Base-by-base conservation (phyloP, 2,888 invertebrate genomes). In the Andrena haemorrhoa region DNA sequence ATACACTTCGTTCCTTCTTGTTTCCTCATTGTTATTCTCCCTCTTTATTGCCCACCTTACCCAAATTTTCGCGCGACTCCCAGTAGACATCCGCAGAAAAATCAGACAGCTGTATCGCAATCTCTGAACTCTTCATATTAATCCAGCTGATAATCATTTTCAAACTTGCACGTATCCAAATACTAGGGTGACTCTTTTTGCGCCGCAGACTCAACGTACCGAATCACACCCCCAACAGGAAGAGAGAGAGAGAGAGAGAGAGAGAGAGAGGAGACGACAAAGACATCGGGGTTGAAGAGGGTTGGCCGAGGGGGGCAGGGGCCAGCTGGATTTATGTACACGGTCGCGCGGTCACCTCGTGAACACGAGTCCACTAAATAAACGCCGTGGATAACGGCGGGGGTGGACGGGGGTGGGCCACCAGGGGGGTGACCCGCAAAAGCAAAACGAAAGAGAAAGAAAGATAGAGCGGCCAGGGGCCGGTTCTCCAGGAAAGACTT, bases 301-400 rank as follows among this genome's bases (percentile, higher is more conserved):
- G 31, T 47, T 53, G 58, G 16, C 41, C 41, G 61, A 65, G 61
- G 68, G 51, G 35, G 60, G 51, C 53, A 71, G 79, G 78, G 84
- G 83, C 76, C 76, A 86, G 72, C 64, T 82, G 85, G 85, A 90
- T 91, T 91, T 90, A 90, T 90, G 88, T 90, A 87, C 78, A 86
- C 75, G 84, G 68, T 80, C 85, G 81, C 83, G 78, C 81, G 89
- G 91, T 84, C 79, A 86, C 74, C 86, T 84, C 82, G 87, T 86
- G 88, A 90, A 90, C 90, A 90, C 88, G 88, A 88, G 88, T 90
- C 88, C 88, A 91, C 90, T 92, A 92, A 92, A 92, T 92, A 92
- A 92, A 91, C 89, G 87, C 84, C 60, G 82, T 70, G 88, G 87
- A 90, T 91, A 92, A 92, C 89, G 89, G 56, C 23, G 23, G 23